Conservation (phyloP, 2,888 invertebrate genomes). For the Drosophila anomalata region DNA sequence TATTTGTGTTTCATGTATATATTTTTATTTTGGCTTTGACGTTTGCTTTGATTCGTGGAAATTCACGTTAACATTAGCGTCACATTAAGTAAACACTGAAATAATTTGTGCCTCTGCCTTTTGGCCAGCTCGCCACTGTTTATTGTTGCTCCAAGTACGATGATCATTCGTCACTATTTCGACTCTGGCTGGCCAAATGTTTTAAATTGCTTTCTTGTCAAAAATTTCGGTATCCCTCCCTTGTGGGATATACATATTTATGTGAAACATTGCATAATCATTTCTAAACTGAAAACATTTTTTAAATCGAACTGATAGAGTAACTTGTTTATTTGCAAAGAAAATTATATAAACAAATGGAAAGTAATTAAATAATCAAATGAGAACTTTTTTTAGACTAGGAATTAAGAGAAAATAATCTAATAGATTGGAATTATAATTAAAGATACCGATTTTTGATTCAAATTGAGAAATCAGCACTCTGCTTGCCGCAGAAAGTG, state of each 20-base stretch:
- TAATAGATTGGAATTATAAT: neutral
- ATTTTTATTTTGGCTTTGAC: constrained; percentile 43
- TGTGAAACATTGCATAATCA: constrained; percentile 35
- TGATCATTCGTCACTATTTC: constrained; percentile 53
- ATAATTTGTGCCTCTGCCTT: constrained; percentile 30
- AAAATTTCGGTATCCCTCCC: constrained; percentile 18
- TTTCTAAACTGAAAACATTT: neutral
- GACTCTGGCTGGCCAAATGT: constrained; percentile 20
- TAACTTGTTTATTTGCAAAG: neutral
- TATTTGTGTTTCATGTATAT: constrained; percentile 44
- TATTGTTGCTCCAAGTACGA: constrained; percentile 43
- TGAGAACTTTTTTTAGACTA: neutral
- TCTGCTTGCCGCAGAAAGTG: constrained; percentile 28
- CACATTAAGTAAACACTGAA: constrained; percentile 49
- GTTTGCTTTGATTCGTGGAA: constrained; percentile 67
- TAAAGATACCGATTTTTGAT: constrained; percentile 17
- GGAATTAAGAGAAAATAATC: neutral
- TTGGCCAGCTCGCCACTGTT: constrained; percentile 23
- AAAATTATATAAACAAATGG: neutral
- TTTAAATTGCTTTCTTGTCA: constrained; percentile 44
- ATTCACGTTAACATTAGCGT: constrained; percentile 41
- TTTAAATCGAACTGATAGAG: neutral
- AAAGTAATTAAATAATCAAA: neutral
- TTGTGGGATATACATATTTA: constrained; percentile 11
- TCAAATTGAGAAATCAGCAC: constrained; percentile 20